phyloP scores from a whole-genome alignment of 2,888 invertebrate genomes.

The Torymus tubicola region DNA sequence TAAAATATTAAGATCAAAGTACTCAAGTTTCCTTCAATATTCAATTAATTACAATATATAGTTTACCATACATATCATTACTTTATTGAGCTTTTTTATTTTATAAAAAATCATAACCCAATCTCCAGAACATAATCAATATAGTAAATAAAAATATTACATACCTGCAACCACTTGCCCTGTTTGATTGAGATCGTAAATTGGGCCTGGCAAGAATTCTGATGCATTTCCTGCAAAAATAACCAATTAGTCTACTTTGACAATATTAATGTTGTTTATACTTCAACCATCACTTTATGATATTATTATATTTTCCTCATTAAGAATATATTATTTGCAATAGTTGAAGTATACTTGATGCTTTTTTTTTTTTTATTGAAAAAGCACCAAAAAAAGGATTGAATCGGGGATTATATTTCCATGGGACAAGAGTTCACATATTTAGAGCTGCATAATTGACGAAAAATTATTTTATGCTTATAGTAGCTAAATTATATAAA shows the following conservation, averaged over 20 bases:
- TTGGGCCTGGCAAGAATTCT: slow-evolving; percentile 83
- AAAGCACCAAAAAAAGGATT: slow-evolving; percentile 46
- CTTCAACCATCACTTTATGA: slow-evolving; percentile 59
- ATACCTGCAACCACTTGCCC: slow-evolving; percentile 91
- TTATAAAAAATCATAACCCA: too few species aligned
- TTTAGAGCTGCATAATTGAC: slow-evolving; percentile 54
- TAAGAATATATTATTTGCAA: slow-evolving; percentile 17
- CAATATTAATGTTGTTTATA: slow-evolving; percentile 52
- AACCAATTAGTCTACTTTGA: slow-evolving; percentile 60
- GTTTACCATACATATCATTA: background rate
- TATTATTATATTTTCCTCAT: background rate
- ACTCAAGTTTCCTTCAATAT: too few species aligned
- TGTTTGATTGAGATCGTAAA: slow-evolving; percentile 90
- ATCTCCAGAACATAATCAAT: background rate
- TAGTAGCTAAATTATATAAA: slow-evolving; percentile 11
- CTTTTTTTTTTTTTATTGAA: slow-evolving; percentile 35
- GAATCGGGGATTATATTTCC: slow-evolving; percentile 33
- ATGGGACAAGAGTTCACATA: slow-evolving; percentile 33
- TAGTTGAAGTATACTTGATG: slow-evolving; percentile 46
- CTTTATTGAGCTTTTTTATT: background rate
- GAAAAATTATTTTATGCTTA: slow-evolving; percentile 44
- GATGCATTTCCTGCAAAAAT: slow-evolving; percentile 75
- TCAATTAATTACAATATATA: background rate
- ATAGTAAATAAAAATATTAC: slow-evolving; percentile 49
- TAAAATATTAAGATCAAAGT: background rate